Evolutionary conservation across 2,113 vertebrate genomes (phyloP).

Genomic region (Erpornis zantholeuca): DNA sequence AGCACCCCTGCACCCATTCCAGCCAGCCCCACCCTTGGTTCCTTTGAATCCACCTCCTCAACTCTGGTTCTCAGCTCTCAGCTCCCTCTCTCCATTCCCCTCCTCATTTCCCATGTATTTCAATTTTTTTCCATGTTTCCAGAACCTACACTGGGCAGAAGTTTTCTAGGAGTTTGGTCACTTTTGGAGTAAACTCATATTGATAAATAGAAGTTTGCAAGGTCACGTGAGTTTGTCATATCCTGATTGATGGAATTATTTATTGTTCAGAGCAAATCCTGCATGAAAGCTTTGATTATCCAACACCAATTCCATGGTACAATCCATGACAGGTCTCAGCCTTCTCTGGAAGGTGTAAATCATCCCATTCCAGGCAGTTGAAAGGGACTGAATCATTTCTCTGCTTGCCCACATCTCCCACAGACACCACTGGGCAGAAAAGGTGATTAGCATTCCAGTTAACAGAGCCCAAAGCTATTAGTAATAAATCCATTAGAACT

Average conservation of each 20-base stretch:
- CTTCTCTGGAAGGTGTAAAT: not conserved
- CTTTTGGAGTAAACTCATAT: not conserved
- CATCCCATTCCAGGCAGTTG: not conserved
- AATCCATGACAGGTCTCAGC: not conserved
- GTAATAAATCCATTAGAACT: conserved; percentile 69
- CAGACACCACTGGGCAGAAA: conserved; percentile 2
- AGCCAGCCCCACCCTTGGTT: not conserved
- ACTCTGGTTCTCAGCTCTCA: not conserved
- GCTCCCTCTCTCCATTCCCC: not conserved
- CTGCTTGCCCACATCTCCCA: not conserved
- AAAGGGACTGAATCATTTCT: not conserved
- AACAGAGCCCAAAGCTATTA: conserved; percentile 66
- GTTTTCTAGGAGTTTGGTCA: not conserved
- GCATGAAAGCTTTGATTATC: not conserved
- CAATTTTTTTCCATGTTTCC: not conserved
- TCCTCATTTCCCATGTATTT: not conserved
- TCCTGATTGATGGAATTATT: not conserved
- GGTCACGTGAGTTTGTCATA: not conserved
- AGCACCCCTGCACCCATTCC: not conserved
- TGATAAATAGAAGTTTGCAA: not conserved
- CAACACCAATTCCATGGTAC: not conserved
- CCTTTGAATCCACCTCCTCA: not conserved
- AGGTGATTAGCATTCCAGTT: conserved; percentile 51
- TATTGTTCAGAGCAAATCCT: not conserved
- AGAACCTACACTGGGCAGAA: not conserved